These are phyloP conservation scores for Heliornis fulica DNA, from an alignment of 2,113 vertebrate species.

Conservation along the genomic window DNA sequence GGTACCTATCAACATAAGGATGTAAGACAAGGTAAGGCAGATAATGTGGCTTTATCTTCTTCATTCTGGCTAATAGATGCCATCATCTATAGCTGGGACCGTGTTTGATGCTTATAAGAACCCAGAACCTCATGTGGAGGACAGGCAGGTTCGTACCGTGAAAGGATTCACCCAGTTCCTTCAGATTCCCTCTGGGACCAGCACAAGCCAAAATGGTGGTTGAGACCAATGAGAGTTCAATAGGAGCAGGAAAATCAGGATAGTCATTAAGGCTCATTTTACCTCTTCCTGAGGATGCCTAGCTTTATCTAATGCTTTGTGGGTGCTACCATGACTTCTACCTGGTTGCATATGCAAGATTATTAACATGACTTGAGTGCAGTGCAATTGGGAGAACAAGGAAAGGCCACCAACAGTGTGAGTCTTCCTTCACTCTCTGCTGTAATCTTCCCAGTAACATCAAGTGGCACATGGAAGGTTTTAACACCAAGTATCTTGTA, in stretches of 20 bases:
- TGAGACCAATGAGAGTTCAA: accelerated
- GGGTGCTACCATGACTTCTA: background rate
- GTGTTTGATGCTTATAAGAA: background rate
- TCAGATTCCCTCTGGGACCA: background rate
- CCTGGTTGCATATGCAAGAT: background rate
- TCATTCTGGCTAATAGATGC: background rate
- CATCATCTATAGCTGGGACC: background rate
- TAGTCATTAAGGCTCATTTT: background rate
- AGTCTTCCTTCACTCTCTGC: background rate
- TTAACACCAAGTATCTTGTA: background rate
- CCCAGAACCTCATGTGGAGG: background rate
- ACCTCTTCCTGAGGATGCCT: background rate
- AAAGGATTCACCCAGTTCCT: background rate
- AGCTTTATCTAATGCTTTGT: background rate
- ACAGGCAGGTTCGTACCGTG: background rate
- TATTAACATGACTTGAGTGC: background rate
- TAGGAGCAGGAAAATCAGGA: background rate
- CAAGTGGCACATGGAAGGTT: background rate
- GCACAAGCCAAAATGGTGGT: background rate
- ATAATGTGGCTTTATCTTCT: background rate
- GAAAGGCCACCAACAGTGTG: background rate
- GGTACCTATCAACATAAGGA: background rate
- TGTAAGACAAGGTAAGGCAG: background rate
- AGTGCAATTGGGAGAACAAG: background rate
- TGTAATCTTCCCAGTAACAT: background rate